Conservation (phyloP, 2,113 vertebrate genomes). For the Aramus guarauna region DNA sequence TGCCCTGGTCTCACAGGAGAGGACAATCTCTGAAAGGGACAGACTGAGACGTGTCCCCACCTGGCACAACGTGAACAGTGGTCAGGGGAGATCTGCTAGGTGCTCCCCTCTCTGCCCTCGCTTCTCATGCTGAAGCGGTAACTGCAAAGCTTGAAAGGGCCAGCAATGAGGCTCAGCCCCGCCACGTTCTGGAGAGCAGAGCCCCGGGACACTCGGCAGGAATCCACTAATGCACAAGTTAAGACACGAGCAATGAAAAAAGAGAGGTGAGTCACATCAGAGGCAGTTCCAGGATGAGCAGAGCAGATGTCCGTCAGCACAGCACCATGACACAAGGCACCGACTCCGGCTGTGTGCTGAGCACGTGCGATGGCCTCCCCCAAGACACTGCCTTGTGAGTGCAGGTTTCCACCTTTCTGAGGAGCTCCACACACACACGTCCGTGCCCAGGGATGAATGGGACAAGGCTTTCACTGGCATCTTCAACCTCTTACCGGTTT, state of each 20-base stretch:
- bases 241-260: background rate
- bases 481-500: background rate
- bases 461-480: background rate
- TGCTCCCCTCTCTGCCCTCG: background rate
- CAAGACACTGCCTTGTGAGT: rapidly evolving
- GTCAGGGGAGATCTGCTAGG: background rate
- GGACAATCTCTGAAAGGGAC: background rate
- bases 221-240: background rate
- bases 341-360: rapidly evolving
- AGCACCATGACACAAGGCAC: rapidly evolving
- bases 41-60: background rate
- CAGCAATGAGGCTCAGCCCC: background rate
- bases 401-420: background rate
- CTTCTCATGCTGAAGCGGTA: background rate
- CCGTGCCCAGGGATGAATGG: rapidly evolving
- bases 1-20: background rate
- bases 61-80: rapidly evolving
- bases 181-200: rapidly evolving
- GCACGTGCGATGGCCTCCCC: rapidly evolving
- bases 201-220: background rate
- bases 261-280: background rate
- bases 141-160: background rate
- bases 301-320: background rate
- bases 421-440: background rate
- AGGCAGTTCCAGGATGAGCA: background rate